These are phyloP conservation scores for Anoncus sp. DNA, from an alignment of 2,888 invertebrate species.

Conservation along the genomic window DNA sequence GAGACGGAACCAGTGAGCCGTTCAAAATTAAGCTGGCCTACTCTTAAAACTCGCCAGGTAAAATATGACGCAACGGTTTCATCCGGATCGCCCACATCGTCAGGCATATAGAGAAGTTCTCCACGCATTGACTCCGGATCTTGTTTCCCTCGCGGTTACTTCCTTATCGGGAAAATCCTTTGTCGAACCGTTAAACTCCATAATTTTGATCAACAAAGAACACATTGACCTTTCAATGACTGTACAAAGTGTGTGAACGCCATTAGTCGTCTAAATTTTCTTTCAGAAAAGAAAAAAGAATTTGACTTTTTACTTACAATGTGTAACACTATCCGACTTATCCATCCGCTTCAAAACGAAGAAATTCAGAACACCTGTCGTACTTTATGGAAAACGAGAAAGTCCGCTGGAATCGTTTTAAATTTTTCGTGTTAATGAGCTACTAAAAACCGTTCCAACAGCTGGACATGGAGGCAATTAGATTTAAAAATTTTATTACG, in stretches of 20 bases:
- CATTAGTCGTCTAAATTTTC: too few relatives aligned
- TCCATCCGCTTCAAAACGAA: neutral
- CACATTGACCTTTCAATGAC: neutral
- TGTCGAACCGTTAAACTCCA: constrained; percentile 1
- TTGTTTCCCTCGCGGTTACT: constrained; percentile 23
- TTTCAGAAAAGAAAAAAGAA: too few relatives aligned
- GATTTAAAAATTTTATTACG: neutral
- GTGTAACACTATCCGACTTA: neutral
- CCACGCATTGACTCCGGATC: constrained; percentile 15
- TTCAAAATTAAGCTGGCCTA: constrained; percentile 33
- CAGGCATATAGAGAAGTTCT: neutral
- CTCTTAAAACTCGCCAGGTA: constrained; percentile 4
- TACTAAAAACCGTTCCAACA: neutral
- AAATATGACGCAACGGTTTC: constrained; percentile 24
- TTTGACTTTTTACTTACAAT: too few relatives aligned
- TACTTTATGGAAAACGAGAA: neutral
- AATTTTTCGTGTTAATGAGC: constrained; percentile 5
- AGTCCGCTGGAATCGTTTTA: neutral
- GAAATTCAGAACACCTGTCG: neutral
- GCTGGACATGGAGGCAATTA: neutral
- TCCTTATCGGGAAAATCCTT: constrained; percentile 16
- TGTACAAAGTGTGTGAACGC: neutral
- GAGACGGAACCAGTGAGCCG: constrained; percentile 12
- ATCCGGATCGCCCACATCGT: constrained; percentile 6
- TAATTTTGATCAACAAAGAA: neutral